phyloP scores from a whole-genome alignment of 2,113 vertebrate genomes.

The Potamarius usumacintae region DNA sequence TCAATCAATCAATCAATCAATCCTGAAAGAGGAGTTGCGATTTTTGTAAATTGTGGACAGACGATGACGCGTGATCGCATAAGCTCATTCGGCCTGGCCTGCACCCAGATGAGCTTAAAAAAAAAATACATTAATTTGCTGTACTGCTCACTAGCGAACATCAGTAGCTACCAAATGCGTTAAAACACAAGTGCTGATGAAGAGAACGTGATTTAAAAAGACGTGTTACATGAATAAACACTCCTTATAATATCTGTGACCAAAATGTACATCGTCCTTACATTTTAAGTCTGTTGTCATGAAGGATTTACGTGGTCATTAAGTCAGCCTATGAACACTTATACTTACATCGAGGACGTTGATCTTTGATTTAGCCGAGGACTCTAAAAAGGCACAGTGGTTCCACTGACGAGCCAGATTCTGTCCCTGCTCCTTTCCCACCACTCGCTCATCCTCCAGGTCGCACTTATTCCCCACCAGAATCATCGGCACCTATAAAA shows the following conservation, averaged over 20 bases:
- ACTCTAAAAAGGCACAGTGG: conserved; percentile 99
- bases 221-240: background rate
- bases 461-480: conserved; percentile 99
- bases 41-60: no score
- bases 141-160: background rate
- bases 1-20: no score
- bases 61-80: no score
- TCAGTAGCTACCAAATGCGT: background rate
- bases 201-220: no score
- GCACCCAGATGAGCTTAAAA: no score
- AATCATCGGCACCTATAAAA: conserved; percentile 94
- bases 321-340: background rate
- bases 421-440: conserved; percentile 98
- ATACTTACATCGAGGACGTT: conserved; percentile 94
- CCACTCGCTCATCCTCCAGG: conserved; percentile 97
- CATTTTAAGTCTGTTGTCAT: background rate
- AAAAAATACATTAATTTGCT: no score
- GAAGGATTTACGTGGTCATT: background rate
- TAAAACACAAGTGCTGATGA: no score
- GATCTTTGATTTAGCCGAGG: conserved; percentile 99
- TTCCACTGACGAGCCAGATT: conserved; percentile 99
- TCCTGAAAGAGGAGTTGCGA: no score
- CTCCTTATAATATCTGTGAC: background rate
- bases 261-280: no score
- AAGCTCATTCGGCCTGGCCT: no score